A percentile compares a stretch with the other conserved stretches of the same genome.
Conservation (phyloP, 53 echinoderm and acorn worm species). For the Actinopyga echinites region DNA sequence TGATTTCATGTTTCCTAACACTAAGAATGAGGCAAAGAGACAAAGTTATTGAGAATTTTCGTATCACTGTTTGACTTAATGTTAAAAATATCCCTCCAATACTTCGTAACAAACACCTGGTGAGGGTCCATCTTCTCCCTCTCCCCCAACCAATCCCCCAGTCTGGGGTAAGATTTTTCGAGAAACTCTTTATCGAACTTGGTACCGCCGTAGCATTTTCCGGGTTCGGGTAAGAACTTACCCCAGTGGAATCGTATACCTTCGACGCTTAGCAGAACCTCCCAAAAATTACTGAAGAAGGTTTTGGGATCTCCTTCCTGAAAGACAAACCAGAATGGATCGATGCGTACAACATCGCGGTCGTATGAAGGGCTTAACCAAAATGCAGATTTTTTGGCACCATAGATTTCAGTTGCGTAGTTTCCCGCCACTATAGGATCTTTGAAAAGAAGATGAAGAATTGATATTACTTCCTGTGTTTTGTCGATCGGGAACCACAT, state of each 20-base stretch:
- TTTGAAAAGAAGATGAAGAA: not conserved
- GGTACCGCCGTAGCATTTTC: not conserved
- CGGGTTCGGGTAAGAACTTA: conserved; percentile 1
- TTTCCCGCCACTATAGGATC: not conserved
- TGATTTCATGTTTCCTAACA: too few relatives aligned
- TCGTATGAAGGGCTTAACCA: conserved; percentile 16
- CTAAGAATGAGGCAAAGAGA: too few relatives aligned
- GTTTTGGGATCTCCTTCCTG: not conserved
- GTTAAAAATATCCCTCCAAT: conserved; percentile 16
- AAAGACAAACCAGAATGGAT: conserved; percentile 6
- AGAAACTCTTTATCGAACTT: conserved; percentile 1
- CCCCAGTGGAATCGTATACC: conserved; percentile 40
- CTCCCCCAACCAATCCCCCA: conserved; percentile 1
- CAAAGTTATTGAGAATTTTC: too few relatives aligned
- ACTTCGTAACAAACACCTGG: conserved; percentile 10
- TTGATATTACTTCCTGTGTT: not conserved
- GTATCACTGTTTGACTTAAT: not conserved
- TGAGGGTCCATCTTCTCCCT: conserved; percentile 18
- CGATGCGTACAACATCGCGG: not conserved
- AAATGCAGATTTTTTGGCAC: not conserved
- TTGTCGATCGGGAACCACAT: conserved; percentile 18
- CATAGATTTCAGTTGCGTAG: conserved; percentile 2
- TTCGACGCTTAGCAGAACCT: not conserved
- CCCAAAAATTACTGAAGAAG: conserved; percentile 16
- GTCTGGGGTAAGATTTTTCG: conserved; percentile 4